phyloP scores from a whole-genome alignment of 2,888 invertebrate genomes.

The Acanthosoma haemorrhoidale region DNA sequence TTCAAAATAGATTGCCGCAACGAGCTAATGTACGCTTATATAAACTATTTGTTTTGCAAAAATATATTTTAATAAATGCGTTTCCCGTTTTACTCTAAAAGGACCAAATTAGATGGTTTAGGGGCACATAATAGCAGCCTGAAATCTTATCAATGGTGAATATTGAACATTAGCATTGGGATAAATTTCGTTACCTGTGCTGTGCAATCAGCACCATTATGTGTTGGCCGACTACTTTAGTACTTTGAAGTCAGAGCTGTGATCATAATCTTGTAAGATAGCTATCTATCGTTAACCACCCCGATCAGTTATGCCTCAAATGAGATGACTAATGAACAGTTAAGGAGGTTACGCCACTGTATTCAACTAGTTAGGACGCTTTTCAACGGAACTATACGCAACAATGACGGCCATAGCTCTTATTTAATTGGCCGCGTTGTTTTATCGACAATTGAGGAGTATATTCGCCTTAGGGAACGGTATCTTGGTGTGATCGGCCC shows the following conservation, averaged over 20 bases:
- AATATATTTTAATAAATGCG: too few relatives aligned
- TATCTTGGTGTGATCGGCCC: too few relatives aligned
- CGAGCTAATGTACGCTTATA: too few relatives aligned
- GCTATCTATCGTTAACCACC: not conserved
- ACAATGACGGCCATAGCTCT: not conserved
- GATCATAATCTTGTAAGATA: not conserved
- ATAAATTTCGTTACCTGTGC: too few relatives aligned
- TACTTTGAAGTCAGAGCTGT: not conserved
- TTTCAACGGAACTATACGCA: not conserved
- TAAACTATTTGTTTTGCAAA: too few relatives aligned
- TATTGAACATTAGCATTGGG: too few relatives aligned
- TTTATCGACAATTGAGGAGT: not conserved
- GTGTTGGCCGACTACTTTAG: not conserved
- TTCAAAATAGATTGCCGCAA: too few relatives aligned
- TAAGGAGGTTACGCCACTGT: not conserved
- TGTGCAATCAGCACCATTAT: not conserved
- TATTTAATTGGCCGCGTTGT: not conserved
- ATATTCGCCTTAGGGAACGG: too few relatives aligned
- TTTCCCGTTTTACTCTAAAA: too few relatives aligned
- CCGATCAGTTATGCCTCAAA: not conserved
- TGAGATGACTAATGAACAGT: conserved; percentile 1
- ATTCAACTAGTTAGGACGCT: not conserved
- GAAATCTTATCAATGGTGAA: too few relatives aligned
- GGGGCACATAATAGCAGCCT: too few relatives aligned
- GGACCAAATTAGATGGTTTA: too few relatives aligned